Percentiles rank a stretch among this genome's conserved stretches.
These are phyloP conservation scores for Pomacea canaliculata DNA, from an alignment of 2,888 invertebrate genomes.

Conservation along the genomic window DNA sequence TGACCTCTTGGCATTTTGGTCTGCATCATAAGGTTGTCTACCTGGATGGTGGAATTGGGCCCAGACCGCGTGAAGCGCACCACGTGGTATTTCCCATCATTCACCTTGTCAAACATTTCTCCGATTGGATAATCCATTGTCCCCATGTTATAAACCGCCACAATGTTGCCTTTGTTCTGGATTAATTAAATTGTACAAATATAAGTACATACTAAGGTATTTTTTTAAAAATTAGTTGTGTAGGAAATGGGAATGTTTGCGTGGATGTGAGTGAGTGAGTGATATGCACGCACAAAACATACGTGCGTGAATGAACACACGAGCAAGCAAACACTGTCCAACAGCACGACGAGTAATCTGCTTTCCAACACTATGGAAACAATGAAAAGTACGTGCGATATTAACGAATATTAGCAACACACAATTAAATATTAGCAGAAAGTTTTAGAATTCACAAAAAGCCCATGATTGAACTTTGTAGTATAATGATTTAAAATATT, in stretches of 20 bases:
- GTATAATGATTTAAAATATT: too few relatives aligned
- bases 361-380: too few relatives aligned
- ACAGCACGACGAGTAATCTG: too few relatives aligned
- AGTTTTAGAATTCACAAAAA: too few relatives aligned
- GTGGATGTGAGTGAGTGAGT: not conserved
- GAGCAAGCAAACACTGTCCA: not conserved
- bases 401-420: too few relatives aligned
- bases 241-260: not conserved
- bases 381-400: too few relatives aligned
- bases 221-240: too few relatives aligned
- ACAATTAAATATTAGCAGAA: too few relatives aligned
- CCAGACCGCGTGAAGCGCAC: constrained; percentile 90
- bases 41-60: constrained; percentile 89
- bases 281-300: not conserved
- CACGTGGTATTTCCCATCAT: constrained; percentile 94
- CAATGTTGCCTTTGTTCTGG: constrained; percentile 91
- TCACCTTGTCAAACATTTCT: constrained; percentile 86
- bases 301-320: not conserved
- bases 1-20: constrained; percentile 88
- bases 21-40: constrained; percentile 84
- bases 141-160: constrained; percentile 94
- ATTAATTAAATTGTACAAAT: constrained; percentile 33
- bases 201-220: not conserved
- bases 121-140: constrained; percentile 91
- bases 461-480: too few relatives aligned